Percentiles rank a stretch among this genome's conserved stretches.
Evolutionary conservation across 2,888 invertebrate genomes (phyloP).

Genomic region (Nowickia ferox): DNA sequence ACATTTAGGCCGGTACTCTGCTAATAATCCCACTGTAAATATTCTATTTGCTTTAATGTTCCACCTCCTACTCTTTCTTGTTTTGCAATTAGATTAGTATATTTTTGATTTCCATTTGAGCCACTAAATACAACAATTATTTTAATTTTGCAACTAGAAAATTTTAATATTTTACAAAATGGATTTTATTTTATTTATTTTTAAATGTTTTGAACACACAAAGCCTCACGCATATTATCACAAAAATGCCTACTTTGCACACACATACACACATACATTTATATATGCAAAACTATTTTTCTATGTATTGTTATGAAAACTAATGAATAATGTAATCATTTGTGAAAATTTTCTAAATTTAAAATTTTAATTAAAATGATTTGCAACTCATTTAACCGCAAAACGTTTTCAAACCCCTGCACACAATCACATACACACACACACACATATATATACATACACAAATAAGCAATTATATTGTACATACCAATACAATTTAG

Average conservation of each 20-base stretch:
- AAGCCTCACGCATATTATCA: constrained; percentile 70
- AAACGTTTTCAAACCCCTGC: constrained; percentile 70
- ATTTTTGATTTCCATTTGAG: constrained; percentile 53
- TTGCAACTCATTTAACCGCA: constrained; percentile 73
- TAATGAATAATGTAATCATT: constrained; percentile 72
- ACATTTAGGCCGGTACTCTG: no score
- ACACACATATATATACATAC: neutral
- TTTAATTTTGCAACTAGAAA: constrained; percentile 66
- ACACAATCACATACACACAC: constrained; percentile 6
- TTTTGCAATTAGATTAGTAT: constrained; percentile 13
- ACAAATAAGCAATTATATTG: constrained; percentile 34
- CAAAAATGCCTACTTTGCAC: constrained; percentile 72
- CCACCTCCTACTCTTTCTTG: neutral
- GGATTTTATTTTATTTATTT: constrained; percentile 60
- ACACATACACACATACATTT: neutral
- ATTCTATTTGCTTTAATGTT: neutral
- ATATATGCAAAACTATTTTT: neutral
- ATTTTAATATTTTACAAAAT: constrained; percentile 69
- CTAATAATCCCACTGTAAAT: neutral
- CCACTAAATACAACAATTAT: constrained; percentile 71
- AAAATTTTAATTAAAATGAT: constrained; percentile 78
- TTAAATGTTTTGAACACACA: constrained; percentile 54
- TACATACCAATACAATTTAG: constrained; percentile 55
- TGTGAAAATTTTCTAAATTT: constrained; percentile 72
- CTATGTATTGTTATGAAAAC: constrained; percentile 71